Conservation (phyloP, 2,113 vertebrate genomes). For the Myrmecophaga tridactyla region DNA sequence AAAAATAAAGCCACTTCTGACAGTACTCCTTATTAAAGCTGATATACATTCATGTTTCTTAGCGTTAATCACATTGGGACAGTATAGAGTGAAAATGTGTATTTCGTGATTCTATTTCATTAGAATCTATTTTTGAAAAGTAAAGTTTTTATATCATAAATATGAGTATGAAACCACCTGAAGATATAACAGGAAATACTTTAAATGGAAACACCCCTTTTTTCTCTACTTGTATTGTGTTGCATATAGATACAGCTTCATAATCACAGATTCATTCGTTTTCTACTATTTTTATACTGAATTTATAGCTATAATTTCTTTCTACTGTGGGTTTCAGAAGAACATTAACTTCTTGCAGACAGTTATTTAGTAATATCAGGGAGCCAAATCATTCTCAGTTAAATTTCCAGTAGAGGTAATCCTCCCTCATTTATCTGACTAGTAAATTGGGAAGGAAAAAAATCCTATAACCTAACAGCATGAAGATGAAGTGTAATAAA, state of each 20-base stretch:
- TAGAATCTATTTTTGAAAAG: conserved; percentile 19
- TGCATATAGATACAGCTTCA: neutral
- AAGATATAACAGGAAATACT: neutral
- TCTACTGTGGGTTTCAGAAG: conserved; percentile 23
- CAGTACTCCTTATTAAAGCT: neutral
- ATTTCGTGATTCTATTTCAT: neutral
- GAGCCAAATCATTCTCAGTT: conserved; percentile 48
- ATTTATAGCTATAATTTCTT: conserved; percentile 32
- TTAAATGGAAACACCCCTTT: neutral
- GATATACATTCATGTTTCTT: neutral
- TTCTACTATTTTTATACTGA: conserved; percentile 35
- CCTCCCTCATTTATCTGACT: conserved; percentile 60
- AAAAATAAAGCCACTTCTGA: conserved; percentile 11
- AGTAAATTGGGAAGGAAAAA: conserved; percentile 64
- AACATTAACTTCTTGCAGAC: conserved; percentile 48
- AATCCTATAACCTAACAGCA: conserved; percentile 49
- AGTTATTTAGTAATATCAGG: conserved; percentile 42
- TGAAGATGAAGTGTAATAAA: conserved; percentile 65
- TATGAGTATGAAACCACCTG: neutral
- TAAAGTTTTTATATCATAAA: neutral
- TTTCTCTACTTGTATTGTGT: neutral
- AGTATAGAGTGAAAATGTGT: neutral
- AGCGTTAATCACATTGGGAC: neutral
- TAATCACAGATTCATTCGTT: neutral
- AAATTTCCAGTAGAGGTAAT: conserved; percentile 62